Evolutionary conservation across 2,797 vertebrate species (phyloP).

Genomic region (Chaunax sp.): DNA sequence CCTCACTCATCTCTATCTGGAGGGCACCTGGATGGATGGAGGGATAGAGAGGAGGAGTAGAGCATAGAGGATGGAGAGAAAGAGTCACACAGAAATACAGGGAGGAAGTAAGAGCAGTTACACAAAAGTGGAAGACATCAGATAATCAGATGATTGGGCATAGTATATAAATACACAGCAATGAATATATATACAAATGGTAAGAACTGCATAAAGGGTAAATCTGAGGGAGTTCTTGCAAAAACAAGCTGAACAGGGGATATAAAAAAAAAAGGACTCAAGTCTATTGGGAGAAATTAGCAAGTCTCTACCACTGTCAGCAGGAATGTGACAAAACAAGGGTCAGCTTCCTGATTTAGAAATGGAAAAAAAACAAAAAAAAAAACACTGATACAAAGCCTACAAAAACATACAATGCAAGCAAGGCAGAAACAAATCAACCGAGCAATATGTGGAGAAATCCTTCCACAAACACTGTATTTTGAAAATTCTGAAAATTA

Average conservation of each 20-base stretch:
- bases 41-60: slow-evolving; percentile 79
- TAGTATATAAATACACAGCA: slow-evolving; percentile 75
- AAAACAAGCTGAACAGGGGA: slow-evolving; percentile 76
- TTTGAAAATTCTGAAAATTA: slow-evolving; percentile 91
- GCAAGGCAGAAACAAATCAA: slow-evolving; percentile 83
- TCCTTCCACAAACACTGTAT: slow-evolving; percentile 86
- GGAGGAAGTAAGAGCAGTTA: slow-evolving; percentile 54
- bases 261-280: slow-evolving; percentile 50
- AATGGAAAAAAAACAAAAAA: slow-evolving; percentile 82
- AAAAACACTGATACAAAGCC: slow-evolving; percentile 83
- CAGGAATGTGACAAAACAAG: slow-evolving; percentile 61
- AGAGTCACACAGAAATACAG: slow-evolving; percentile 61
- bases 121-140: slow-evolving; percentile 43
- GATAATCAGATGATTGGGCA: slow-evolving; percentile 26
- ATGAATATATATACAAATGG: slow-evolving; percentile 83
- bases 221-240: slow-evolving; percentile 79
- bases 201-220: slow-evolving; percentile 89
- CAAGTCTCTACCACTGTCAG: slow-evolving; percentile 56
- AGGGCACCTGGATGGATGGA: slow-evolving; percentile 92
- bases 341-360: slow-evolving; percentile 78
- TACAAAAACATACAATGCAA: slow-evolving; percentile 83
- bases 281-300: slow-evolving; percentile 63
- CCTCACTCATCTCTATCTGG: slow-evolving; percentile 99
- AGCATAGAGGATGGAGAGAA: too few relatives aligned
- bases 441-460: slow-evolving; percentile 81